phyloP scores from a whole-genome alignment of 2,797 vertebrate genomes.

The Hydrophis major region DNA sequence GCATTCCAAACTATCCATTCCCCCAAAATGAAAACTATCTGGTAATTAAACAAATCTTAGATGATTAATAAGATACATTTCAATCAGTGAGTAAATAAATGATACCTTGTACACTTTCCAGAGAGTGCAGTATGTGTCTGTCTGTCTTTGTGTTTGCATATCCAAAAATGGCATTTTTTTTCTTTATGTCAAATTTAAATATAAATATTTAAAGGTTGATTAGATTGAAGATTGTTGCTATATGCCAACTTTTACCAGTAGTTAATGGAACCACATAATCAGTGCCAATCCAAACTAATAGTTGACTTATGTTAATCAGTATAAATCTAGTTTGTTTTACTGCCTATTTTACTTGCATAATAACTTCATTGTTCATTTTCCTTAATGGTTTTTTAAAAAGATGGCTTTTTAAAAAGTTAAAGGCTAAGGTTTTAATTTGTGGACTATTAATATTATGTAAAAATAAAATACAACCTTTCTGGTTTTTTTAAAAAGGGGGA shows the following conservation, averaged over 20 bases:
- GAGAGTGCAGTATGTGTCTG: not conserved
- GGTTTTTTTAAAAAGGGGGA: not conserved
- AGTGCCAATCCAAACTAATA: not conserved
- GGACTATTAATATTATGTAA: not conserved
- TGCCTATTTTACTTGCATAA: not conserved
- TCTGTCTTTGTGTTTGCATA: not conserved
- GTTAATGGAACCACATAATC: not conserved
- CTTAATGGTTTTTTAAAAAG: not conserved
- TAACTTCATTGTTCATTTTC: not conserved
- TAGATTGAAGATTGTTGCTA: not conserved
- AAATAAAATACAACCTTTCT: not conserved
- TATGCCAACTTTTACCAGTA: not conserved
- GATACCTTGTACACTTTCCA: not conserved
- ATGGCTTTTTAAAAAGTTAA: not conserved
- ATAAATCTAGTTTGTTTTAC: not conserved
- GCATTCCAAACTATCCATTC: not conserved
- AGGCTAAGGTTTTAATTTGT: not conserved
- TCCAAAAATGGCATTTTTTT: not conserved
- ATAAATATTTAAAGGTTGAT: not conserved
- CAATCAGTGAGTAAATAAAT: not conserved
- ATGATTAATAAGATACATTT: not conserved
- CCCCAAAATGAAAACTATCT: not conserved
- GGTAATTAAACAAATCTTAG: not conserved
- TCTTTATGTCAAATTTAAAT: not conserved
- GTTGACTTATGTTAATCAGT: not conserved